phyloP scores from a whole-genome alignment of 2,113 vertebrate species.

The Callopanchax toddi region DNA sequence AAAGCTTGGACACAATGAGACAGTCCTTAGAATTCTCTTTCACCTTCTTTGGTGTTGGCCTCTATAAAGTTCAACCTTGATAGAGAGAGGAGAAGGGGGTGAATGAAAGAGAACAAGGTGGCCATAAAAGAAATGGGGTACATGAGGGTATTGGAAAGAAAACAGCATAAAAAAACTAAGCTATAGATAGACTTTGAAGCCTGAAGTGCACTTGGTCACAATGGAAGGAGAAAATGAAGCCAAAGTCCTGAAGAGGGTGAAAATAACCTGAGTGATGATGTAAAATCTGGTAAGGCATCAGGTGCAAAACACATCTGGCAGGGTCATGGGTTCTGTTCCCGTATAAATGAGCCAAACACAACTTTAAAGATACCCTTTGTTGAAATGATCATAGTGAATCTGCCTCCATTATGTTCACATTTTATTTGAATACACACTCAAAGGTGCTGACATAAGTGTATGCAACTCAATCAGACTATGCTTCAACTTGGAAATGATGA shows the following conservation, averaged over 20 bases:
- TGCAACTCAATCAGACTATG: not conserved
- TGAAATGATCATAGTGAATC: not conserved
- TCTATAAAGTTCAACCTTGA: constrained; percentile 83
- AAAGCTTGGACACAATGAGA: constrained; percentile 75
- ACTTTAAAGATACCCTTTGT: not conserved
- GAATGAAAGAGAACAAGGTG: constrained; percentile 23
- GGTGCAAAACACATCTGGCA: constrained; percentile 4
- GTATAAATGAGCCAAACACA: constrained; percentile 3
- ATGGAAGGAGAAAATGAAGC: constrained; percentile 42
- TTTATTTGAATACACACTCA: not conserved
- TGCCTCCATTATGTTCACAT: not conserved
- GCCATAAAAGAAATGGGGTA: constrained; percentile 10
- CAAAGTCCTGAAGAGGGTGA: constrained; percentile 22
- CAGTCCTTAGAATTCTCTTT: constrained; percentile 68
- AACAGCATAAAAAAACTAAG: constrained; percentile 44
- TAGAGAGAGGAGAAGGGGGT: constrained; percentile 43
- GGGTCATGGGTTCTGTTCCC: not conserved
- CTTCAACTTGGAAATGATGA: no score
- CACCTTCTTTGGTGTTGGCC: constrained; percentile 64
- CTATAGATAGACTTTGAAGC: constrained; percentile 48
- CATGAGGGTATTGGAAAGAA: constrained; percentile 15
- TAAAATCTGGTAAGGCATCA: constrained; percentile 21
- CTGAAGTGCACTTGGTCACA: constrained; percentile 43
- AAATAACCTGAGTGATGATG: constrained; percentile 32
- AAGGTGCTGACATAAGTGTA: not conserved